Base-by-base conservation (phyloP, 2,888 invertebrate genomes). In the Mongoloraphidia duomilia region DNA sequence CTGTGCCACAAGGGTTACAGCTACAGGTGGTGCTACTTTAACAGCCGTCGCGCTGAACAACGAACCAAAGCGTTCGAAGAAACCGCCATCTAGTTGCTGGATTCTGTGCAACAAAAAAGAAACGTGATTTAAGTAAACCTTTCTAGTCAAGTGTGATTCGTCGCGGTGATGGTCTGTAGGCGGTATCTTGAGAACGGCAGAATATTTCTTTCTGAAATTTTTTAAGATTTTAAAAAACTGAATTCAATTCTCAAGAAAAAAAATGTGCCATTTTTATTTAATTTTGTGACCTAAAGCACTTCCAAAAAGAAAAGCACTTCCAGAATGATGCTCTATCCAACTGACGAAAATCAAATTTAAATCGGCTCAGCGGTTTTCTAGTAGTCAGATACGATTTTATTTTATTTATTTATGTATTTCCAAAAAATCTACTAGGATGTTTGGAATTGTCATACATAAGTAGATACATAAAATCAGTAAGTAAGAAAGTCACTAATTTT, bases 1-100 rank as follows among this genome's bases (percentile, higher is more conserved):
- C 8, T 48, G 38, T 8, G 53, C 56, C 14, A 50, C 44, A 50
- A 34, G 59, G 56, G 11, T 55, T 26, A 40, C 39, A 12, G 38
- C 47, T 13, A 48, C 51, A n/a, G 50, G 38, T 8, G 50, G n/a
- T 8, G 46, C 65, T 8, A 56, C 60, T 50, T 61, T 60, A 0
- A 67, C 67, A 5, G 63, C 59, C 47, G 61, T 56, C 61, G 82
- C 81, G 47, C 77, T 75, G 49, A 88, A 67, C 45, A 86, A 70
- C 0, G 82, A 81, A 1, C 87, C 87, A 58, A 88, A 84, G 60
- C 82, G 84, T 64, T 88, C 88, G 63, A 89, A 88, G 66, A 88
- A 88, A 45, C 86, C 82, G 57, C 83, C 85, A 65, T 88, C 88
- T 13, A 83, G 75, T 69, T 86, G 83, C 70, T 86, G 86, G 55